Percentiles rank a stretch among this genome's conserved stretches.
Conservation (phyloP, 1,140 invertebrate species). For the Diuraphis noxia region DNA sequence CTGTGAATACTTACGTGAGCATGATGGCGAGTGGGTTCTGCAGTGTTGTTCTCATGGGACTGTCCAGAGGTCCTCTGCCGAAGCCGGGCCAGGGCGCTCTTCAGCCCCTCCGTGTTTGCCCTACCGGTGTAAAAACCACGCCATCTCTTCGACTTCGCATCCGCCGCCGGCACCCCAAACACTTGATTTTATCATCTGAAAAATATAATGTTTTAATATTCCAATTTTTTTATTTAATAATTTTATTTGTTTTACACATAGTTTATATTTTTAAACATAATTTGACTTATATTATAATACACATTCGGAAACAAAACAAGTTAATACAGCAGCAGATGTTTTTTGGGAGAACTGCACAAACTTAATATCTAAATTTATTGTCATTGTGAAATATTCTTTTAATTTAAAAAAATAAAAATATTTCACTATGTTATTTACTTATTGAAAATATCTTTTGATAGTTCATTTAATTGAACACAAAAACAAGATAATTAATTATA, state of each 20-base stretch:
- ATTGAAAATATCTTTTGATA: background rate
- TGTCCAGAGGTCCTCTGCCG: constrained; percentile 57
- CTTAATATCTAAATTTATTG: no score
- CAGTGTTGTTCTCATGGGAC: constrained; percentile 50
- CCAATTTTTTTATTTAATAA: background rate
- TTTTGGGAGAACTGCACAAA: background rate
- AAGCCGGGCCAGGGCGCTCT: constrained; percentile 60
- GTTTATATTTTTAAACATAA: background rate
- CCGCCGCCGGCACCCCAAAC: constrained; percentile 29
- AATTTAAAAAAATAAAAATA: background rate
- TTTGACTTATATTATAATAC: background rate
- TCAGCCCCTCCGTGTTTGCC: constrained; percentile 57
- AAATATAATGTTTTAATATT: background rate
- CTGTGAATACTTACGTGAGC: constrained; percentile 26
- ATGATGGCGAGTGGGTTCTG: constrained; percentile 36
- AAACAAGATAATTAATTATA: no score
- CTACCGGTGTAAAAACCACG: constrained; percentile 54
- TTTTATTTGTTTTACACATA: background rate
- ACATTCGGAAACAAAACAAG: background rate
- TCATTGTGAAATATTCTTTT: background rate
- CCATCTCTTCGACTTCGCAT: constrained; percentile 44
- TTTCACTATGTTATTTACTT: background rate
- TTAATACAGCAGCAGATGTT: background rate
- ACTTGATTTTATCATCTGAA: constrained; percentile 31
- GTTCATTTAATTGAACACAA: background rate